These are phyloP conservation scores for Matsumyia berberina DNA, from an alignment of 2,888 invertebrate genomes.

Conservation along the genomic window DNA sequence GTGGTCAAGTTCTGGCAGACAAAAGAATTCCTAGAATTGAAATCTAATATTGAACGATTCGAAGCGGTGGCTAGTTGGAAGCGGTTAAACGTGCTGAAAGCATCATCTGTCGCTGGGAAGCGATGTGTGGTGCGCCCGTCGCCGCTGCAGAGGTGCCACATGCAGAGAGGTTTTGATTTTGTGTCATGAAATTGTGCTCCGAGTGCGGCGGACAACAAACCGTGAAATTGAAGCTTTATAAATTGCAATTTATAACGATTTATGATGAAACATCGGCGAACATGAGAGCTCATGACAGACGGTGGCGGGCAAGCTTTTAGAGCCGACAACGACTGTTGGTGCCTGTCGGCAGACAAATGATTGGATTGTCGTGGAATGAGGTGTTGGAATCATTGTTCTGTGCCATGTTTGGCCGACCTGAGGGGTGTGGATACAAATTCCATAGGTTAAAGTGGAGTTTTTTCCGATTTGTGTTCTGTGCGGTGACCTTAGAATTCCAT, in stretches of 20 bases:
- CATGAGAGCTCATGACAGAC: conserved; percentile 65
- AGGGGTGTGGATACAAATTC: conserved; percentile 33
- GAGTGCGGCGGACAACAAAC: conserved; percentile 45
- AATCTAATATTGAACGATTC: conserved; percentile 73
- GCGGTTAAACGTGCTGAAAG: conserved; percentile 70
- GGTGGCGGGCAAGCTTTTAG: conserved; percentile 51
- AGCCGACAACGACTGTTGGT: conserved; percentile 15
- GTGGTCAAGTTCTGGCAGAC: conserved; percentile 74
- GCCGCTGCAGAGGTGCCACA: conserved; percentile 3
- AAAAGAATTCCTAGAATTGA: conserved; percentile 74
- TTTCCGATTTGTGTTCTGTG: conserved; percentile 59
- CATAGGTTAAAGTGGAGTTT: conserved; percentile 72
- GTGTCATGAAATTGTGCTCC: conserved; percentile 60
- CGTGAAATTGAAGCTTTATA: conserved; percentile 74
- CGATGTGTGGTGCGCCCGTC: conserved; percentile 26
- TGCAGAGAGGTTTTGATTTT: conserved; percentile 55
- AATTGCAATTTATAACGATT: conserved; percentile 72
- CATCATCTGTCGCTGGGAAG: conserved; percentile 72
- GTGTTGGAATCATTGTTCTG: conserved; percentile 58
- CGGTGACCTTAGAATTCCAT: conserved; percentile 71
- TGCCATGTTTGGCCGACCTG: not conserved
- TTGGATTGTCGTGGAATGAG: conserved; percentile 59
- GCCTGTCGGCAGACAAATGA: conserved; percentile 47
- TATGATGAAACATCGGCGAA: conserved; percentile 71
- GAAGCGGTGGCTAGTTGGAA: conserved; percentile 46